These are phyloP conservation scores for Gymnoscopelus braueri DNA, from an alignment of 2,797 vertebrate species.

Conservation along the genomic window DNA sequence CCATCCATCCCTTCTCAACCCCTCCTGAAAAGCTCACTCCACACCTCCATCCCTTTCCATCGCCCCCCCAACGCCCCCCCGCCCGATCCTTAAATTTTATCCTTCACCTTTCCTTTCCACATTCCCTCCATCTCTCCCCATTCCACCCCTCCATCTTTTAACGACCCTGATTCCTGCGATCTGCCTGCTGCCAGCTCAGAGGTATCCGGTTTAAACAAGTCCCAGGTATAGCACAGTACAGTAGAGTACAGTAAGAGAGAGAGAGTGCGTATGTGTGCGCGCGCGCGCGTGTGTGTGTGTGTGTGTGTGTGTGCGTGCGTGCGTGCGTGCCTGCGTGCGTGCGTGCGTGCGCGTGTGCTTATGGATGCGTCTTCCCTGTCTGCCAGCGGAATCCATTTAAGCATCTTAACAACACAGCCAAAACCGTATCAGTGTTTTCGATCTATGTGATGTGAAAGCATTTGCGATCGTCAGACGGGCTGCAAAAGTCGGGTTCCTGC, in stretches of 20 bases:
- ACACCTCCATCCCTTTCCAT: slow-evolving; percentile 57
- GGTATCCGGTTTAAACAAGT: slow-evolving; percentile 45
- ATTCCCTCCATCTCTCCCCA: background rate
- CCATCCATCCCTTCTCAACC: background rate
- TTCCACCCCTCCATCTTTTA: slow-evolving; percentile 30
- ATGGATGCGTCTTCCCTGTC: too few relatives aligned
- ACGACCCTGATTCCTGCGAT: slow-evolving; percentile 28
- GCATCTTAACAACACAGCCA: too few relatives aligned
- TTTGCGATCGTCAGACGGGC: slow-evolving; percentile 7
- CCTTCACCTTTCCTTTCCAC: background rate
- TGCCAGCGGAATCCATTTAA: too few relatives aligned
- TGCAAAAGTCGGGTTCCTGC: background rate
- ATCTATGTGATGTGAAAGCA: slow-evolving; percentile 2
- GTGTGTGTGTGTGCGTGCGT: background rate
- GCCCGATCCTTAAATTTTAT: slow-evolving; percentile 34
- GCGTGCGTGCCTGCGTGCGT: too few relatives aligned
- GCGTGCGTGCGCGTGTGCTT: too few relatives aligned
- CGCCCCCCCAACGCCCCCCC: slow-evolving; percentile 22
- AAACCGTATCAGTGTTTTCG: slow-evolving; percentile 9
- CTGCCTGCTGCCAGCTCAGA: slow-evolving; percentile 24
- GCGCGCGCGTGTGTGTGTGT: background rate
- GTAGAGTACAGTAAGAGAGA: background rate
- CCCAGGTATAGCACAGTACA: slow-evolving; percentile 33
- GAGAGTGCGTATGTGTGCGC: background rate
- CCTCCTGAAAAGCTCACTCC: slow-evolving; percentile 46